Conservation (phyloP, 2,113 vertebrate genomes). For the Actenoides hombroni region DNA sequence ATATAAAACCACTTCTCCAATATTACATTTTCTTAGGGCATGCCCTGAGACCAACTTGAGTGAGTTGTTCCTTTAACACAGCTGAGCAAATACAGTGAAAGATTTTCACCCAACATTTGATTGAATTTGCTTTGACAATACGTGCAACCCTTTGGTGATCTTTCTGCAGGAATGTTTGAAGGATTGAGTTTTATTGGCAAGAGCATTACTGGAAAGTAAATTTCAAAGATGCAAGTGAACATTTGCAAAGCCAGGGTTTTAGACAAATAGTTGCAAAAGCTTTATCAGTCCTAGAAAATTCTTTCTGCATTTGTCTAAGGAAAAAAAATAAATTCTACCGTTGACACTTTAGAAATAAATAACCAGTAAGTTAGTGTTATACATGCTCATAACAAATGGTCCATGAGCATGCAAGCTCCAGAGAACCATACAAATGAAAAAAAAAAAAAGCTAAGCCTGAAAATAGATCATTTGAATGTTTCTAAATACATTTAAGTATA, state of each 20-base stretch:
- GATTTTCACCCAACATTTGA: not conserved
- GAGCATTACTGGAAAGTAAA: conserved; percentile 19
- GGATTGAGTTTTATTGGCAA: conserved; percentile 30
- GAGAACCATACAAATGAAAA: not conserved
- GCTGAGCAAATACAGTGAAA: conserved; percentile 10
- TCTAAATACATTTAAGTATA: not conserved
- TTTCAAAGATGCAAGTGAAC: conserved; percentile 20
- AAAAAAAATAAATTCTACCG: not conserved
- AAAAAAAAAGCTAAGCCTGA: not conserved
- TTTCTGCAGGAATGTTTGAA: conserved; percentile 18
- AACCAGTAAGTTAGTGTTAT: not conserved
- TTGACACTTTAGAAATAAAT: not conserved
- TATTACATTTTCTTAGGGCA: not conserved
- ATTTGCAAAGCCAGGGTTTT: conserved; percentile 4
- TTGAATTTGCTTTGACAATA: conserved; percentile 37
- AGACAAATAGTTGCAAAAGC: not conserved
- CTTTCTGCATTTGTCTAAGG: not conserved
- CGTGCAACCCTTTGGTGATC: not conserved
- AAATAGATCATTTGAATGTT: conserved; percentile 1
- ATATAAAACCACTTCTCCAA: not conserved
- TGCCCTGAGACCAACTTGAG: not conserved
- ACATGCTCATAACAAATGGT: not conserved
- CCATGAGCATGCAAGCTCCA: not conserved
- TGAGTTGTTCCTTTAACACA: conserved; percentile 26
- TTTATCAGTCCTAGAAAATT: conserved; percentile 1